Percentiles rank a stretch among this genome's conserved stretches.
These are phyloP conservation scores for Orthonychiurus folsomi DNA, from an alignment of 2,888 invertebrate species.

Conservation along the genomic window DNA sequence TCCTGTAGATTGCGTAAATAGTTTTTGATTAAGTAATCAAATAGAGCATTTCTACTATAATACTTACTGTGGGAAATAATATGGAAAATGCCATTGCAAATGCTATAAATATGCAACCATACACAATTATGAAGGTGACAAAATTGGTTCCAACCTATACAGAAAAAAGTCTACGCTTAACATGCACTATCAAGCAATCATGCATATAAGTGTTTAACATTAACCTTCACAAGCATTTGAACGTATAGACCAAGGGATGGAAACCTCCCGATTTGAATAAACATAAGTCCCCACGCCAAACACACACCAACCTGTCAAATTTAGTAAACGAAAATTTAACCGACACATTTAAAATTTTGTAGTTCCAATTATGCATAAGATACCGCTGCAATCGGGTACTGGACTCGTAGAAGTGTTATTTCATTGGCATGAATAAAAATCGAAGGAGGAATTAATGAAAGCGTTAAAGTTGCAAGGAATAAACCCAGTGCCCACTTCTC, in stretches of 20 bases:
- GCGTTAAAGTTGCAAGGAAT: not conserved
- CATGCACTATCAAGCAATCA: not conserved
- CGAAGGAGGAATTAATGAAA: not conserved
- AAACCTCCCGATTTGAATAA: not conserved
- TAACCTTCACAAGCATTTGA: not conserved
- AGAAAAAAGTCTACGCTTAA: no score
- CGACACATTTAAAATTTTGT: no score
- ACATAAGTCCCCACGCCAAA: not conserved
- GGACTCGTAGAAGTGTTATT: not conserved
- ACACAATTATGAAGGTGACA: not conserved
- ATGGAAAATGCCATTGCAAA: not conserved
- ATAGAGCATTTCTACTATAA: no score
- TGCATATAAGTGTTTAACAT: no score
- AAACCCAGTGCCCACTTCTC: not conserved
- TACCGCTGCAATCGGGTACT: not conserved
- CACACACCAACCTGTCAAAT: not conserved
- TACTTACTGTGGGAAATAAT: not conserved
- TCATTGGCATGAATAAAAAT: not conserved
- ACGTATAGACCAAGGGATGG: not conserved
- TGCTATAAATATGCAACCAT: not conserved
- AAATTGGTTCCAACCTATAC: not conserved
- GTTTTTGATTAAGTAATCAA: no score
- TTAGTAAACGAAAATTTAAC: no score
- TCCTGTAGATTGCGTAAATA: not conserved
- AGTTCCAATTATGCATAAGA: no score